A percentile compares a stretch with the other conserved stretches of the same genome.
Conservation (phyloP, 2,797 vertebrate genomes). For the Lindbergichthys nudifrons region DNA sequence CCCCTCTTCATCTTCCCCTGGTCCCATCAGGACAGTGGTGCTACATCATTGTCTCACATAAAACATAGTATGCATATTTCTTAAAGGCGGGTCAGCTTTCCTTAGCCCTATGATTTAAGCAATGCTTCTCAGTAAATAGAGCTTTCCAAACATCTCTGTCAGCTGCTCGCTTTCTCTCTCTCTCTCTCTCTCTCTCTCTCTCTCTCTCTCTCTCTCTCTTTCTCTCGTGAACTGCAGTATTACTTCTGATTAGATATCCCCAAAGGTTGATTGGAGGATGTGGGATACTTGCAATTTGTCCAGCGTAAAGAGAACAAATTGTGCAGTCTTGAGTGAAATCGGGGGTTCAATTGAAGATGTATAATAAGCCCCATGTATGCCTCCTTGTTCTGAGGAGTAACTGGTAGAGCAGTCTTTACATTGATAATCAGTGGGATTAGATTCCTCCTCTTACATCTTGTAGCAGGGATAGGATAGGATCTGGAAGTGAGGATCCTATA, state of each 20-base stretch:
- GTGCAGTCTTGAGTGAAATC: slow-evolving; percentile 27
- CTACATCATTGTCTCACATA: slow-evolving; percentile 64
- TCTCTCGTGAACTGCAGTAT: slow-evolving; percentile 22
- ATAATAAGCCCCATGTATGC: slow-evolving; percentile 48
- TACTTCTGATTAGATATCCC: slow-evolving; percentile 6
- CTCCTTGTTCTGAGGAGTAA: slow-evolving; percentile 37
- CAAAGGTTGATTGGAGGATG: slow-evolving; percentile 4
- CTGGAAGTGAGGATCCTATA: slow-evolving; percentile 37
- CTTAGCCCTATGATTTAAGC: slow-evolving; percentile 50
- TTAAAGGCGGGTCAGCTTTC: slow-evolving; percentile 46
- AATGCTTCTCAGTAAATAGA: slow-evolving; percentile 51
- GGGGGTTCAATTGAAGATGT: slow-evolving; percentile 39
- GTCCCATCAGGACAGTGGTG: slow-evolving; percentile 47
- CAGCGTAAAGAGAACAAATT: slow-evolving; percentile 53
- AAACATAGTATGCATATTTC: slow-evolving; percentile 46
- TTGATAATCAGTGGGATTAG: slow-evolving; percentile 66
- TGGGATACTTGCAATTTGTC: slow-evolving; percentile 40
- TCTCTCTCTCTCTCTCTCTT: slow-evolving; percentile 7
- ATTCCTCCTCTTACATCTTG: slow-evolving; percentile 44
- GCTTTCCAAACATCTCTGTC: slow-evolving; percentile 45
- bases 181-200: no score
- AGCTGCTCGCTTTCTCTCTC: neutral
- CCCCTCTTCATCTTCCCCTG: slow-evolving; percentile 44
- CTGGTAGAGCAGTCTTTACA: slow-evolving; percentile 39
- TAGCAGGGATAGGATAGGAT: slow-evolving; percentile 40